Base-by-base conservation (phyloP, 2,113 vertebrate genomes). In the Vulpes ferrilata region DNA sequence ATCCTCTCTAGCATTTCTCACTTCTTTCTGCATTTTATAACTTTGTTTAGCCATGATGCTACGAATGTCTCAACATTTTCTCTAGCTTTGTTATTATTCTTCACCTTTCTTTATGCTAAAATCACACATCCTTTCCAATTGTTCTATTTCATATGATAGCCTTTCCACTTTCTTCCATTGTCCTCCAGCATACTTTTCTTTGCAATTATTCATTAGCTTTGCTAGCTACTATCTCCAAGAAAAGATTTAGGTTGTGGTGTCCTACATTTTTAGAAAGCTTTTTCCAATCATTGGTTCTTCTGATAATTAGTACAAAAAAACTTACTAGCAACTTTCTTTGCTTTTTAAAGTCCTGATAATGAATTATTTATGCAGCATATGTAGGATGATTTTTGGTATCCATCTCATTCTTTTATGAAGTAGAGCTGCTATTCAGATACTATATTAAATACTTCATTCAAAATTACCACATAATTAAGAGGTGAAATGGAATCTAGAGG, bases 241-340 rank as follows among this genome's bases (percentile, higher is more conserved):
- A 98, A 98, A 69, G 15, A 97, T 84, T 96, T 93, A 97, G 93
- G 3, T 35, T 95, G 32, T 90, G 60, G 51, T 92, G 1, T 7
- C 38, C 3, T 97, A 94, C 48, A 97, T 81, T 97, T 98, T 98
- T 85, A 97, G 88, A 65, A 97, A 74, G 22, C 9, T 86, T 96
- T 97, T 95, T 78, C 7, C 30, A 96, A 73, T 32, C 90, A 43
- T 96, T 38, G 95, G 4, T 35, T 96, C 93, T 97, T 98, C 57
- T 97, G 84, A 98, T 97, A 98, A 98, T 98, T 98, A 98, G 62
- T 96, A 95, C 76, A 85, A 97, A 98, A 96, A 96, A 25, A 92
- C 81, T 96, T 96, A 97, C 79, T 13, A 93, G 83, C 13, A 85
- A 89, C 38, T 89, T 96, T 83, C 11, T 90, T 22, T 86, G 38